phyloP scores from a whole-genome alignment of 2,113 vertebrate species.

The Suricata suricatta region DNA sequence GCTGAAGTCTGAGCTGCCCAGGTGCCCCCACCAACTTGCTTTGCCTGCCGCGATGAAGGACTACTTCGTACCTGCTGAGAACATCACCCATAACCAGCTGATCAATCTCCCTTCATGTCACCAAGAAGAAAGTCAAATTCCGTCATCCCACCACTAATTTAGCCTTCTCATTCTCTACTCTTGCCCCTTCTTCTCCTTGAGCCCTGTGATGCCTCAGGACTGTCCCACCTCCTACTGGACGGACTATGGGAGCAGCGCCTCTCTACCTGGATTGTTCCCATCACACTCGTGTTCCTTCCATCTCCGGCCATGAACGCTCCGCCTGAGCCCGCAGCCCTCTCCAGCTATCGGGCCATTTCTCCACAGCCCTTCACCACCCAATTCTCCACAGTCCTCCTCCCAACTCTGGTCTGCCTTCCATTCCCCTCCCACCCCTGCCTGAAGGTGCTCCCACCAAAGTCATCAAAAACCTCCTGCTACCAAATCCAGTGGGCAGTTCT shows the following conservation, averaged over 20 bases:
- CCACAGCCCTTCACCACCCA: neutral
- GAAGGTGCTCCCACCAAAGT: neutral
- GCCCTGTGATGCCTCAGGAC: neutral
- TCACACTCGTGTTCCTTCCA: too few species aligned
- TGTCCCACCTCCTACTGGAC: neutral
- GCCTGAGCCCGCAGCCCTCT: neutral
- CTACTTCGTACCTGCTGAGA: neutral
- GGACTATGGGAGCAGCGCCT: neutral
- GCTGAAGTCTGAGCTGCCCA: too few species aligned
- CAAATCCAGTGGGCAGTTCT: neutral
- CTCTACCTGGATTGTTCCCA: neutral
- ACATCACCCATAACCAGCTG: neutral
- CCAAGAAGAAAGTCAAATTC: neutral
- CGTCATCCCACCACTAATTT: neutral
- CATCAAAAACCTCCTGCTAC: neutral
- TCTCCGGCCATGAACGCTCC: neutral
- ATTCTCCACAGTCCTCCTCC: neutral
- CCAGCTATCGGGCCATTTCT: too few species aligned
- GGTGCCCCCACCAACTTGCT: neutral
- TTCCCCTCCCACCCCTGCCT: neutral
- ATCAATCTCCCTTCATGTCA: neutral
- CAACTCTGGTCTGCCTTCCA: neutral
- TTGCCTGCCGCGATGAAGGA: neutral
- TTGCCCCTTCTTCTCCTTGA: neutral
- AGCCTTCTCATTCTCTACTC: neutral